A percentile compares a stretch with the other conserved stretches of the same genome.
Evolutionary conservation across 2,113 vertebrate species (phyloP).

Genomic region (Forbesichthys agassizii): DNA sequence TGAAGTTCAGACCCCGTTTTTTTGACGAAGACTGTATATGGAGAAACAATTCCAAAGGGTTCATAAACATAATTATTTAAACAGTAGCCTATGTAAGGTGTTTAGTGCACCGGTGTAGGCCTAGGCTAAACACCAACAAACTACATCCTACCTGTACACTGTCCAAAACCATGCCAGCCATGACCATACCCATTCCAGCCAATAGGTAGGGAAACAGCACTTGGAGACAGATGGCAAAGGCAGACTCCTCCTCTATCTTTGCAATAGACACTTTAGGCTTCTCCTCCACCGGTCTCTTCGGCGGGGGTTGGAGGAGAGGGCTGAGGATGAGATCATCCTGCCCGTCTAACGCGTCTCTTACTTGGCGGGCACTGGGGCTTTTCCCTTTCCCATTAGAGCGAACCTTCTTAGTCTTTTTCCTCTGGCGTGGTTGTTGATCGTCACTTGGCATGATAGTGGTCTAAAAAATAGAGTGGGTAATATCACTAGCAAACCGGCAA

Average conservation of each 20-base stretch:
- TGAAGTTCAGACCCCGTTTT: too few species aligned
- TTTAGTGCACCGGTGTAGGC: too few species aligned
- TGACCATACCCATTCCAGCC: constrained; percentile 92
- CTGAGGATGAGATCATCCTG: constrained; percentile 62
- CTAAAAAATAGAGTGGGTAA: not conserved
- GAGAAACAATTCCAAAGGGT: too few species aligned
- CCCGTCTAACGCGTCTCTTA: constrained; percentile 45
- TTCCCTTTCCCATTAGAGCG: constrained; percentile 73
- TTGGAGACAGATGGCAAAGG: constrained; percentile 82
- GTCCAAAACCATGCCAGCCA: constrained; percentile 92
- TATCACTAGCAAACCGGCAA: not conserved
- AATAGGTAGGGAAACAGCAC: constrained; percentile 87
- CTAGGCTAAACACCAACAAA: not conserved
- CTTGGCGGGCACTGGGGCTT: constrained; percentile 56
- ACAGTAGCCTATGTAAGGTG: too few species aligned
- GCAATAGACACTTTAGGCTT: constrained; percentile 65
- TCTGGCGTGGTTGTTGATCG: constrained; percentile 81
- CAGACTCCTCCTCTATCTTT: constrained; percentile 80
- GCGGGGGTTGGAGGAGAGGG: constrained; percentile 34
- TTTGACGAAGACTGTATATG: too few species aligned
- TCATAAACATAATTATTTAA: too few species aligned
- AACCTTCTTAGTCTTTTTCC: constrained; percentile 78
- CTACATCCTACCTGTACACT: constrained; percentile 84
- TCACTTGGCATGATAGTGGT: constrained; percentile 80
- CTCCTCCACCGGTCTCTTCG: constrained; percentile 67